Evolutionary conservation across 2,888 invertebrate genomes (phyloP).

Genomic region (Ernsta delagoae): DNA sequence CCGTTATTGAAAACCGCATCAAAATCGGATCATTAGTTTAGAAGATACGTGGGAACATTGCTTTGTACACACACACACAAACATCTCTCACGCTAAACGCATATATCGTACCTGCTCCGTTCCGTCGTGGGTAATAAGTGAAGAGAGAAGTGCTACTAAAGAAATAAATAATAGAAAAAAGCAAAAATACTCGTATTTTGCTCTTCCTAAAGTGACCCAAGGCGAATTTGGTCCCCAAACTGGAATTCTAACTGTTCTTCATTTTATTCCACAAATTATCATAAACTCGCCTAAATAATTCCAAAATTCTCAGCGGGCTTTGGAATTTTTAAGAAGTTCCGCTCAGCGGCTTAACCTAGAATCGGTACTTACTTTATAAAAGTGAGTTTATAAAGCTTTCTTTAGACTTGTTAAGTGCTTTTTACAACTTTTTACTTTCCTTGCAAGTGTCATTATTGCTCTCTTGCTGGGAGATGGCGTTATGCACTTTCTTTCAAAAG

Average conservation of each 20-base stretch:
- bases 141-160: background rate
- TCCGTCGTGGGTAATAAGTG: too few species aligned
- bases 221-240: background rate
- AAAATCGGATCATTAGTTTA: too few species aligned
- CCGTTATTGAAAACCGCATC: too few species aligned
- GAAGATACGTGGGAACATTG: too few species aligned
- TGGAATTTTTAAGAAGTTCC: constrained; percentile 11
- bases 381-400: constrained; percentile 8
- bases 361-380: constrained; percentile 4
- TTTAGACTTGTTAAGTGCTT: background rate
- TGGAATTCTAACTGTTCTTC: constrained; percentile 1
- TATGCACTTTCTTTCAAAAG: background rate
- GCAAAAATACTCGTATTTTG: background rate
- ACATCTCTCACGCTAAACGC: too few species aligned
- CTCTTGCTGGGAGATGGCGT: background rate
- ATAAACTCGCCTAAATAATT: constrained; percentile 12
- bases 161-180: background rate
- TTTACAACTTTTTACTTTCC: constrained; percentile 9
- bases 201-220: background rate
- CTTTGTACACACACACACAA: too few species aligned
- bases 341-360: constrained; percentile 10
- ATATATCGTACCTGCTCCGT: too few species aligned
- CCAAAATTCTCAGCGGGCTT: background rate
- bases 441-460: background rate
- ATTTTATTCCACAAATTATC: constrained; percentile 13